Percentiles rank a stretch among this genome's conserved stretches.
These are phyloP conservation scores for Cheirogaleus major DNA, from an alignment of 2,797 vertebrate species.

Conservation along the genomic window DNA sequence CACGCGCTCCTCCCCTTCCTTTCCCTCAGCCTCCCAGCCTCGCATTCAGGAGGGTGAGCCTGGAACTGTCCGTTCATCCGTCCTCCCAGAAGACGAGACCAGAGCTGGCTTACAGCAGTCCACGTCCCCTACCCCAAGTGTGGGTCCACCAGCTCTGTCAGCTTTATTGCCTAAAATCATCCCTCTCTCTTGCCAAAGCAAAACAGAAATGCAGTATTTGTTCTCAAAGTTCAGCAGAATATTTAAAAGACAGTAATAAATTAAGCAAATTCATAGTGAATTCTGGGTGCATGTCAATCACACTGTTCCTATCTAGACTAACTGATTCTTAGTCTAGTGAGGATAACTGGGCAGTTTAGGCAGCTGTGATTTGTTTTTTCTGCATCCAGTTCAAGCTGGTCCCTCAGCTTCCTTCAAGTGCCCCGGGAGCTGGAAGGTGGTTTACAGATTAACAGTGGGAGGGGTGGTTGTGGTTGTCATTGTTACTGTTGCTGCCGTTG, in stretches of 20 bases:
- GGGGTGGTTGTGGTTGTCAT: accelerated
- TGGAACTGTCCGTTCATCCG: accelerated
- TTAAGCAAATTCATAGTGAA: not conserved
- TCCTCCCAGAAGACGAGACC: not conserved
- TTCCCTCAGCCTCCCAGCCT: not conserved
- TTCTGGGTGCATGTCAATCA: not conserved
- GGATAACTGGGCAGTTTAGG: not conserved
- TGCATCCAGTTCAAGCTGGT: not conserved
- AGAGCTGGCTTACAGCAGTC: not conserved
- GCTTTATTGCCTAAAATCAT: not conserved
- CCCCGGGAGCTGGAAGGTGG: not conserved
- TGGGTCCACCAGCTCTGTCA: not conserved
- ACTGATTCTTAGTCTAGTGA: not conserved
- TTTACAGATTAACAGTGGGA: not conserved
- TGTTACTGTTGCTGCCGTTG: not conserved
- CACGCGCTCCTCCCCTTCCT: accelerated
- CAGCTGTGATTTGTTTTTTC: not conserved
- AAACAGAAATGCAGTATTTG: not conserved
- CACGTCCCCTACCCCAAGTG: accelerated
- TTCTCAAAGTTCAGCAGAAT: not conserved
- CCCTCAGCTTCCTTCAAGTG: not conserved
- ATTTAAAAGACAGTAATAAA: not conserved
- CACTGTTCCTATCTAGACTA: not conserved
- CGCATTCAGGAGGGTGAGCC: too few species aligned
- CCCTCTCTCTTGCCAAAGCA: not conserved